A percentile compares a stretch with the other conserved stretches of the same genome.
Conservation (phyloP, 2,888 invertebrate genomes). For the Drosophila austrosaltans region DNA sequence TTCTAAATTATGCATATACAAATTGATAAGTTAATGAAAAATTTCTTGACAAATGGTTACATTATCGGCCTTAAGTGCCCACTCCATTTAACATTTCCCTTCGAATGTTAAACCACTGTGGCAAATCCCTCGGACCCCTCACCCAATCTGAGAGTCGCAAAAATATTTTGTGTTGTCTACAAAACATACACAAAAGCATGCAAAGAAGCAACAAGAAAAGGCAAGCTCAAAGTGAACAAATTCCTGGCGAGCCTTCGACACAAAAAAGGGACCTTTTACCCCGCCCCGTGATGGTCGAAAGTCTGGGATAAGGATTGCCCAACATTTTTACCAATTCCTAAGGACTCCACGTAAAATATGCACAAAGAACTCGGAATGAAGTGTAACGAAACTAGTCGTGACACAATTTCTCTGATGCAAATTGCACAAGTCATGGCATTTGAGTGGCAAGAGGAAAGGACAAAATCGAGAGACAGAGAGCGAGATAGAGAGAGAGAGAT, state of each 20-base stretch:
- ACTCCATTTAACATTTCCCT: background rate
- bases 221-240: conserved; percentile 56
- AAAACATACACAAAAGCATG: conserved; percentile 48
- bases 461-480: background rate
- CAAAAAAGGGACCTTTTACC: conserved; percentile 10
- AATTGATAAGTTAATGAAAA: conserved; percentile 7
- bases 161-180: conserved; percentile 58
- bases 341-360: conserved; percentile 38
- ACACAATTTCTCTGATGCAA: conserved; percentile 71
- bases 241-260: conserved; percentile 56
- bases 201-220: conserved; percentile 63
- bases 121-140: background rate
- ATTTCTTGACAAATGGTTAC: conserved; percentile 2
- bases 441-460: conserved; percentile 45
- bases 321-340: conserved; percentile 8
- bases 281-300: background rate
- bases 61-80: background rate
- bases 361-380: conserved; percentile 50
- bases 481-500: background rate
- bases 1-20: background rate
- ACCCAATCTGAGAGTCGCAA: conserved; percentile 42
- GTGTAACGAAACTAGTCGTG: conserved; percentile 71
- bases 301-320: background rate
- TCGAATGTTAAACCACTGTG: conserved; percentile 33
- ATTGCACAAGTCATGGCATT: conserved; percentile 69